Base-by-base conservation (phyloP, 2,113 vertebrate species). In the Parotia lawesii region DNA sequence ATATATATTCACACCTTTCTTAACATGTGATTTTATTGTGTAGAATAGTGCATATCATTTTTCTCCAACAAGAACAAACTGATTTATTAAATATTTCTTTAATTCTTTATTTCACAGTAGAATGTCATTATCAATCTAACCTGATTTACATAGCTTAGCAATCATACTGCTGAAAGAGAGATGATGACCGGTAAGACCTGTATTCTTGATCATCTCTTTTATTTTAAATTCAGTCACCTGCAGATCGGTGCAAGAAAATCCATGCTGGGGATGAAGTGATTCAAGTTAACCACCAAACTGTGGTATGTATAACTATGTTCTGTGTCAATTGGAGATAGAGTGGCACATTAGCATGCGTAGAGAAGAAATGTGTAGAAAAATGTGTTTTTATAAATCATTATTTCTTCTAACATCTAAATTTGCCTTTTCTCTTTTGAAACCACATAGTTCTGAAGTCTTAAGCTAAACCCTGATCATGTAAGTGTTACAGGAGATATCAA, bases 211-310 rank as follows among this genome's bases (percentile, higher is more conserved):
- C 94, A 96, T 97, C 97, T 98, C 91, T 97, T 97, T 97, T 97
- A 95, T 97, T 96, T 97, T 97, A 96, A 97, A 97, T 97, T 97
- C 95, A 99, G 99, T 99, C 99, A 98, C 98, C 99, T 96, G 99
- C 99, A 94, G 99, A 99, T 97, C 98, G 98, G 79, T 99, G 99
- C 97, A 99, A 99, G 98, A 99, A 99, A 98, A 99, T 99, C 97
- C 99, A 99, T 96, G 99, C 99, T 85, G 99, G 99, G 29, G 99
- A 99, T 99, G 98, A 97, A 99, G 98, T 97, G 95, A 98, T 98
- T 97, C 98, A 98, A 98, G 98, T 98, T 97, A 98, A 98, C 95
- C 98, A 97, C 97, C 98, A 98, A 97, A 98, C 98, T 98, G 98
- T 98, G 98, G 98, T 98, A 98, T 97, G 98, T 98, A 98, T 98